phyloP scores from a whole-genome alignment of 1,140 invertebrate species.

The Onthophagus taurus region DNA sequence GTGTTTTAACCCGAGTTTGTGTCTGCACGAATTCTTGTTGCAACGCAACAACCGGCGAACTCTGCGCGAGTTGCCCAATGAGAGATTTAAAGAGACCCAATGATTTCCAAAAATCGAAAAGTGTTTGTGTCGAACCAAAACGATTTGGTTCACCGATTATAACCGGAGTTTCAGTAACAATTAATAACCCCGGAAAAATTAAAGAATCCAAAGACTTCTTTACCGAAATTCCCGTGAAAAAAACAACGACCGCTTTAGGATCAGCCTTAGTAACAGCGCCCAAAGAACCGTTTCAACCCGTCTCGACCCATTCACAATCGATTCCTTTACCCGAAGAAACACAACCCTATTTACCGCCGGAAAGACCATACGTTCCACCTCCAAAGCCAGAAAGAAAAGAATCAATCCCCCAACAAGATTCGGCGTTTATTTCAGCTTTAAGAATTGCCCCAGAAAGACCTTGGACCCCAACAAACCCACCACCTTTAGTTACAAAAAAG shows the following conservation, averaged over 20 bases:
- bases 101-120: conserved; percentile 10
- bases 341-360: conserved; percentile 50
- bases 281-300: conserved; percentile 42
- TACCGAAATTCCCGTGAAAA: conserved; percentile 26
- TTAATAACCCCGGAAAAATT: conserved; percentile 13
- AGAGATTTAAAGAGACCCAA: conserved; percentile 2
- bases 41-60: background rate
- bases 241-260: conserved; percentile 28
- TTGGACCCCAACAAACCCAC: conserved; percentile 43
- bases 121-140: conserved; percentile 1
- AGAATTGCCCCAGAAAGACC: conserved; percentile 56
- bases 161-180: conserved; percentile 11
- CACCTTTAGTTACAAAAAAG: conserved; percentile 33
- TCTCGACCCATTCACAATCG: conserved; percentile 32
- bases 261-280: conserved; percentile 43
- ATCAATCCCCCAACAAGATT: conserved; percentile 14
- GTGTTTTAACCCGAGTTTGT: conserved; percentile 8
- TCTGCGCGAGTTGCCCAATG: conserved; percentile 8
- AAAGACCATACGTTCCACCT: conserved; percentile 43
- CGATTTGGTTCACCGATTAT: conserved; percentile 5
- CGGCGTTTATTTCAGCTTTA: conserved; percentile 55
- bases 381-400: conserved; percentile 40
- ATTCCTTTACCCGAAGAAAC: conserved; percentile 50
- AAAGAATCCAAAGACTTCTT: conserved; percentile 23
- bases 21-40: conserved; percentile 10